Evolutionary conservation across 2,113 vertebrate genomes (phyloP), one percentile per base, ranked within the genome.

Genomic region (Todiramphus saurophagus): DNA sequence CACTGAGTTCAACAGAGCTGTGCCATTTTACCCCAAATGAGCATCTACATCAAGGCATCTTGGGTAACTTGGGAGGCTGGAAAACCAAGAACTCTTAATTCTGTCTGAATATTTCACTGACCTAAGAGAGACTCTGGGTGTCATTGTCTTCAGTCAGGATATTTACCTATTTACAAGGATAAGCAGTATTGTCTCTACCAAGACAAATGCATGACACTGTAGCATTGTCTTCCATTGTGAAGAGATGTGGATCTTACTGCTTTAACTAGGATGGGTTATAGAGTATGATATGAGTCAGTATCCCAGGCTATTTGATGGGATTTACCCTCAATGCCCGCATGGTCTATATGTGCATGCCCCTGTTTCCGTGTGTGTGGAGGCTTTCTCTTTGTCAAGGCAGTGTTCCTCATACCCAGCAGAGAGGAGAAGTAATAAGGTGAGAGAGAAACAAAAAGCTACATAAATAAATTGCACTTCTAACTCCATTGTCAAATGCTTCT

Each of bases 341-440:
- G 10, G 9, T 11, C 8, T 48, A 2, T 8, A n/a, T 0, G 0
- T 25, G 18, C 13, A 12, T 41, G 24, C 0, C 9, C 2, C 21
- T 27, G 5, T 33, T 69, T 39, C 60, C 44, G 2, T 20, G 15
- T 59, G 19, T 43, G 17, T 30, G 19, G 5, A 87, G 66, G 39
- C 16, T 27, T 67, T 62, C 43, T 23, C 9, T 63, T 41, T 55
- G n/a, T 21, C 51, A 55, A 73, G 10, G 10, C 5, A 35, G 11
- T 24, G 10, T 7, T 70, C 15, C 14, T 62, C 24, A 31, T 23
- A 28, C 2, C 4, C 11, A 3, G 3, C 3, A 2, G 0, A 69
- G 12, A 72, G 35, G 10, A 85, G 7, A 5, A 16, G 9, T n/a
- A 77, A 46, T 46, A 53, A 28, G 2, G 19, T 58, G 12, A 85